phyloP scores from a whole-genome alignment of 2,797 vertebrate species.

The Morelia viridis region DNA sequence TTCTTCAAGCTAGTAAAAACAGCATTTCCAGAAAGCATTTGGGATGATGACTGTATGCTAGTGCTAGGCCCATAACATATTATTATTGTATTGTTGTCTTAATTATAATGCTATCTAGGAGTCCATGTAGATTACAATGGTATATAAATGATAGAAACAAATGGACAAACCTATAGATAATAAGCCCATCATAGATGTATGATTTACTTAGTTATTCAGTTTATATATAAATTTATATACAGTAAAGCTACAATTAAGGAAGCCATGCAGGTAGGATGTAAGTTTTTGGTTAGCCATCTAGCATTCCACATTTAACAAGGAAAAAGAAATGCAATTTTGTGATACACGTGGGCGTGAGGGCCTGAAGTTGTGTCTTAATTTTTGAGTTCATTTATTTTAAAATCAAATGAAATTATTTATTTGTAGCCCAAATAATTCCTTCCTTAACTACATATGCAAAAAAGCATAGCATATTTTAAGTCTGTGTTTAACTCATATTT shows the following conservation, averaged over 20 bases:
- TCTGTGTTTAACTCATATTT: neutral
- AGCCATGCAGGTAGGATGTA: neutral
- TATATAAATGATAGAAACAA: neutral
- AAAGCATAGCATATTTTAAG: neutral
- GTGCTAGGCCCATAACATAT: neutral
- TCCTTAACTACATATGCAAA: neutral
- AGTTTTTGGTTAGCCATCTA: neutral
- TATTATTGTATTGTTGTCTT: neutral
- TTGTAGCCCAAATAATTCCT: neutral
- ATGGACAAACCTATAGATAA: neutral
- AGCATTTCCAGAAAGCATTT: neutral
- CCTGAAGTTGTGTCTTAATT: neutral
- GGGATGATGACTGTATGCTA: neutral
- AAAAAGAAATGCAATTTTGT: neutral
- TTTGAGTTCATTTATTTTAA: neutral
- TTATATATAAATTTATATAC: neutral
- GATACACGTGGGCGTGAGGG: neutral
- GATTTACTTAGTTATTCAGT: neutral
- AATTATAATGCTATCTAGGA: neutral
- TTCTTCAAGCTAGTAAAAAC: neutral
- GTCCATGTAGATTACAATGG: constrained; percentile 12
- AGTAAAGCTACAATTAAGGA: neutral
- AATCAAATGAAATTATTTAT: neutral
- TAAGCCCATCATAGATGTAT: neutral
- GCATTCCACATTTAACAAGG: neutral